Base-by-base conservation (phyloP, 2,797 vertebrate species). In the Mionectes olivaceus region DNA sequence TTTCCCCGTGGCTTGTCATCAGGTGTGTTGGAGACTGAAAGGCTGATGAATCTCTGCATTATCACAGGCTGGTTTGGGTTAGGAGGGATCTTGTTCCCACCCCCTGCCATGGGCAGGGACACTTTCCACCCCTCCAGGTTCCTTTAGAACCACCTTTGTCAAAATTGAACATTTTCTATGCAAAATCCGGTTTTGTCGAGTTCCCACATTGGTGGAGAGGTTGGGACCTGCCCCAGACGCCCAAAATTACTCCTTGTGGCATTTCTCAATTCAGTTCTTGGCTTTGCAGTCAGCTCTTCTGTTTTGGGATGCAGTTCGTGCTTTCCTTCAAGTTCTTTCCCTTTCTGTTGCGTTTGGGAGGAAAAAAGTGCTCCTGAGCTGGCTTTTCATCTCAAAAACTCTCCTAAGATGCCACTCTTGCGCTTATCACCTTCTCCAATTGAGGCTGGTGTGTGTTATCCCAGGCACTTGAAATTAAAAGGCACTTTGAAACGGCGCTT, bases 391-490 rank as follows among this genome's bases (percentile, higher is more conserved):
- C 94, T 94, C 85, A n/a, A 30, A 95, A 79, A 47, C 92, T 59
- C 90, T 73, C 5, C 8, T 89, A 80, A 95, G 88, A 93, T 91
- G 75, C 81, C 74, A 6, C 71, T 93, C 90, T 57, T 14, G 73
- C 13, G 90, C 94, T 94, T 94, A 87, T 92, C 89, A 77, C 93
- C 87, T 91, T 80, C 56, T 83, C 79, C 80, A 69, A 39, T 11
- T 12, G 92, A 91, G 82, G 59, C 91, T 56, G 76, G 60, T 1
- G 37, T 3, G 7, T 24, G 87, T 89, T 82, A 83, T 85, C 59
- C 67, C 3, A 7, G 74, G 56, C 75, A 47, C 90, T 94, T 23
- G 83, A 94, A 97, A 95, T 96, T 96, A 92, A 95, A 95, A 89
- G 86, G 64, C 27, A 18, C 90, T 96, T 96, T 87, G 83, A 90